Evolutionary conservation across 2,888 invertebrate species (phyloP), one percentile per base, ranked within the genome.

Genomic region (Odontothrips loti): DNA sequence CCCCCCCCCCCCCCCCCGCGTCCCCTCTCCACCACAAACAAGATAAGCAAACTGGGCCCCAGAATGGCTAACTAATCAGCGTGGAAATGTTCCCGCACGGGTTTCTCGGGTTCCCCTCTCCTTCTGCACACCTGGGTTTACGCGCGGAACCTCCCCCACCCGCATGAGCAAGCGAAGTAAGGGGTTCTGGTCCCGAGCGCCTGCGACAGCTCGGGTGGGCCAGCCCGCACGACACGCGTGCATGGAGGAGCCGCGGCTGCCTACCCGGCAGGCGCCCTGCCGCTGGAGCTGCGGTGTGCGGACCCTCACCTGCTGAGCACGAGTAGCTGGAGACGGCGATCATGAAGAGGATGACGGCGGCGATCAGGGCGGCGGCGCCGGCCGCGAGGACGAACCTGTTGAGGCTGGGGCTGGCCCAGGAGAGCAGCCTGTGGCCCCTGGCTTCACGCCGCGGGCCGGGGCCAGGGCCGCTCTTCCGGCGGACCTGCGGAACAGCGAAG

Each of bases 1-100:
- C 58, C 58, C 10, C 58, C 58, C 58, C 58, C n/a, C 58, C 15
- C 58, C 58, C 4, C 58, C 58, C 58, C 1, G 48, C n/a, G 51
- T 58, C 68, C 68, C 68, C 68, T n/a, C 23, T 12, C 23, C 23
- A 23, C 68, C 58, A 4, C 8, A 23, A 68, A 68, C 68, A 68
- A n/a, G 68, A 68, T 23, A 4, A 68, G 68, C 68, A 75, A 75
- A 23, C 68, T 8, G 68, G 9, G 68, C 9, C 27, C 27, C 68
- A 23, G 68, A 68, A 68, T 75, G 68, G 68, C 27, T 75, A 75
- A 75, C 68, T 75, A 75, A 75, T 75, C 27, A 75, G 68, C 68
- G 68, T 75, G 68, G 27, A 75, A 75, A 75, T 75, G 68, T 43
- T 43, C 34, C 6, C 3, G 34, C 34, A 6, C 2, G 34, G 34